phyloP scores from a whole-genome alignment of 2,113 vertebrate genomes.

The Lophotis ruficrista region DNA sequence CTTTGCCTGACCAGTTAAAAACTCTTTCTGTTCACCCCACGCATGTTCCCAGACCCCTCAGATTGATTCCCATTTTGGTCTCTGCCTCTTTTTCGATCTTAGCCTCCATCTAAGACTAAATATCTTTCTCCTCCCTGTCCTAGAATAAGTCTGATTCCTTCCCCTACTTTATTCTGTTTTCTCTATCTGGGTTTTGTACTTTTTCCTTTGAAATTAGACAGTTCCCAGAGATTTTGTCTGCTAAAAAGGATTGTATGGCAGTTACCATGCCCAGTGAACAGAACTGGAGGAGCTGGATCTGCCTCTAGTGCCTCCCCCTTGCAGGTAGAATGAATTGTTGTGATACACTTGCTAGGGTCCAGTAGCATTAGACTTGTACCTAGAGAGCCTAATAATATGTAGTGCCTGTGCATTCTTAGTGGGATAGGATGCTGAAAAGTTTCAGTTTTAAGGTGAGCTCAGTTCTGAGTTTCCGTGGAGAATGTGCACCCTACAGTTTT shows the following conservation, averaged over 20 bases:
- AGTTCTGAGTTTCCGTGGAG: not conserved
- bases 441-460: not conserved
- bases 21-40: not conserved
- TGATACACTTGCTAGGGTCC: not conserved
- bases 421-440: not conserved
- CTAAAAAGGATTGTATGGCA: not conserved
- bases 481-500: not conserved
- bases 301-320: not conserved
- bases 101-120: not conserved
- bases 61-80: not conserved
- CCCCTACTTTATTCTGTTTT: not conserved
- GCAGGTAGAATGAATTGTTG: not conserved
- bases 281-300: not conserved
- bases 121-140: not conserved
- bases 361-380: not conserved
- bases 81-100: not conserved
- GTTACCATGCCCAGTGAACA: not conserved
- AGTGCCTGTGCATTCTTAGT: not conserved
- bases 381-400: not conserved
- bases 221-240: not conserved
- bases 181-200: not conserved
- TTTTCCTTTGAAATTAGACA: not conserved
- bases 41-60: not conserved
- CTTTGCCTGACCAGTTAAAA: not conserved
- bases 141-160: not conserved